Evolutionary conservation across 1,140 invertebrate genomes (phyloP).

Genomic region (Leguminivora glycinivorella): DNA sequence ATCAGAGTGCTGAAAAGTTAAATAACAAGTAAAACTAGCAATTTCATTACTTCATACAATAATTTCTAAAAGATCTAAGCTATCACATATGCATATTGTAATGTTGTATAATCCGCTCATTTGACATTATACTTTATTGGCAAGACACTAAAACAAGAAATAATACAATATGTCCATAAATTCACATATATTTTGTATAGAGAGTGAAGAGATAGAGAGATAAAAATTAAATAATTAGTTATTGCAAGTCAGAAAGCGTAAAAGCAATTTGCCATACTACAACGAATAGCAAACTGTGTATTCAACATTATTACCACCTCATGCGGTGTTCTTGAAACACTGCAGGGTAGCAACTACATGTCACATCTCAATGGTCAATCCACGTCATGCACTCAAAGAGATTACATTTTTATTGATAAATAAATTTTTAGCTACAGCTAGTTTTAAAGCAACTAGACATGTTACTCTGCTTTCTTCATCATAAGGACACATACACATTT

Average conservation of each 20-base stretch:
- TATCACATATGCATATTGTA: conserved; percentile 71
- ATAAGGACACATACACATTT: conserved; percentile 52
- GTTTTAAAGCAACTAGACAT: conserved; percentile 32
- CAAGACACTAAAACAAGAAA: conserved; percentile 66
- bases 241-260: conserved; percentile 54
- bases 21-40: conserved; percentile 50
- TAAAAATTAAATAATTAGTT: conserved; percentile 42
- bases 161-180: conserved; percentile 63
- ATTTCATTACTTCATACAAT: conserved; percentile 52
- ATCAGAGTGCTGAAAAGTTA: conserved; percentile 49
- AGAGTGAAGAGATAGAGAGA: conserved; percentile 73
- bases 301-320: conserved; percentile 52
- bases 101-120: conserved; percentile 59
- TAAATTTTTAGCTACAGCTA: conserved; percentile 12
- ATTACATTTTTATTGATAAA: conserved; percentile 61
- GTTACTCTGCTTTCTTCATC: conserved; percentile 52
- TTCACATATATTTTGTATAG: conserved; percentile 67
- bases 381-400: conserved; percentile 68
- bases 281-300: conserved; percentile 74
- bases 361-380: conserved; percentile 50
- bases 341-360: conserved; percentile 57
- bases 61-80: conserved; percentile 67
- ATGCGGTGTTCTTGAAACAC: conserved; percentile 64
- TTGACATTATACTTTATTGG: conserved; percentile 73
- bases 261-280: conserved; percentile 75